phyloP scores from a whole-genome alignment of 30 jellyfish, hydroid and myxozoan species.

The Chironex yamaguchii region DNA sequence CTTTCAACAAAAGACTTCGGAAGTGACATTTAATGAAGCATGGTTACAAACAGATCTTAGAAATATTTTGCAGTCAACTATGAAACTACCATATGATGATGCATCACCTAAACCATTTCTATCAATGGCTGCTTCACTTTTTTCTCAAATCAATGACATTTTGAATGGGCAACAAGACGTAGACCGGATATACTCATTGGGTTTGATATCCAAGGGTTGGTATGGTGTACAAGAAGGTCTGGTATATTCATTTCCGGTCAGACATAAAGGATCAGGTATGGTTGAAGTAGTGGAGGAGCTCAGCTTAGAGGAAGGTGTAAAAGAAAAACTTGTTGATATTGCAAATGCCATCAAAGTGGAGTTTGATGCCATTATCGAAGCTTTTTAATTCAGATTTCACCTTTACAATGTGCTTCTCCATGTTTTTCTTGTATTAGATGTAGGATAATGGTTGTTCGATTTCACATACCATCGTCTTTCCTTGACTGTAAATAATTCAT shows the following conservation, averaged over 20 bases:
- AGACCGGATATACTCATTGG: conserved; percentile 70
- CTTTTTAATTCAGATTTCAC: no score
- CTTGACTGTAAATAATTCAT: no score
- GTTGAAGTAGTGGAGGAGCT: conserved; percentile 45
- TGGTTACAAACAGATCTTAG: conserved; percentile 74
- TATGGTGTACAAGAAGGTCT: conserved; percentile 88
- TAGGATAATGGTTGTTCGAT: no score
- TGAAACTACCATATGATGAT: neutral
- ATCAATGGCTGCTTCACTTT: conserved; percentile 83
- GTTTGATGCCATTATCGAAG: no score
- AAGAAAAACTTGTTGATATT: no score
- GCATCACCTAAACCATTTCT: conserved; percentile 10
- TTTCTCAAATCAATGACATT: conserved; percentile 76
- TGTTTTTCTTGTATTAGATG: no score
- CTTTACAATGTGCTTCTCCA: no score
- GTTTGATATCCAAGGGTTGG: conserved; percentile 89
- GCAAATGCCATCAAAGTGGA: no score
- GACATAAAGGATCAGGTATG: conserved; percentile 8
- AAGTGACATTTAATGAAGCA: conserved; percentile 75
- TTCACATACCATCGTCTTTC: no score
- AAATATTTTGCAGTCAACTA: neutral
- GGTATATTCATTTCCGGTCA: conserved; percentile 84
- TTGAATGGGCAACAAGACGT: conserved; percentile 57
- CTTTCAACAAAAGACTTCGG: conserved; percentile 73
- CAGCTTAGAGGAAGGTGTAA: conserved; percentile 46